Conservation (phyloP, 2,797 vertebrate genomes). For the Lithobates pipiens region DNA sequence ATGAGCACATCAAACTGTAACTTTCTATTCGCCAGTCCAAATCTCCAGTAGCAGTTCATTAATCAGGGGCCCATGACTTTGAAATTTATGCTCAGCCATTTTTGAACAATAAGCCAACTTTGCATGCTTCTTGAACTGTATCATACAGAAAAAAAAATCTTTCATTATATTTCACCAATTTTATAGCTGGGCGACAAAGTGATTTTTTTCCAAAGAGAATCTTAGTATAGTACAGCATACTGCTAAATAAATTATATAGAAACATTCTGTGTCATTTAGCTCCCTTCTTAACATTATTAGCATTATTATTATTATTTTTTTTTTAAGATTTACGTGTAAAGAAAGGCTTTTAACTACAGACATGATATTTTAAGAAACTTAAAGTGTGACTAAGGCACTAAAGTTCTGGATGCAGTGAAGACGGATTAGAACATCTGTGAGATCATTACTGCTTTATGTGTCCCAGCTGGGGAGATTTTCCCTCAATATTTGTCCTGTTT, state of each 20-base stretch:
- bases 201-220: not conserved
- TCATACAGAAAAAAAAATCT: slow-evolving; percentile 70
- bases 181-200: slow-evolving; percentile 61
- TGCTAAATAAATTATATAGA: not conserved
- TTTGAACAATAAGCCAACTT: slow-evolving; percentile 76
- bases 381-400: no score
- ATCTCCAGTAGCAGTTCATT: slow-evolving; percentile 87
- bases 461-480: no score
- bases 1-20: slow-evolving; percentile 87
- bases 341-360: not conserved
- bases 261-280: not conserved
- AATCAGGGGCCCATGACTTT: slow-evolving; percentile 83
- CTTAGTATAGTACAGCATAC: not conserved
- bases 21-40: slow-evolving; percentile 85
- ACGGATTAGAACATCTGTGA: no score
- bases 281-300: not conserved
- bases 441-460: no score
- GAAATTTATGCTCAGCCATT: slow-evolving; percentile 78
- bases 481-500: no score
- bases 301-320: no score
- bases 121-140: slow-evolving; percentile 77
- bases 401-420: no score
- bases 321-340: not conserved
- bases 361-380: not conserved
- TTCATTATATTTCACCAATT: slow-evolving; percentile 48